These are phyloP conservation scores for Mystacornis crossleyi DNA, from an alignment of 2,113 vertebrate genomes.

Conservation along the genomic window DNA sequence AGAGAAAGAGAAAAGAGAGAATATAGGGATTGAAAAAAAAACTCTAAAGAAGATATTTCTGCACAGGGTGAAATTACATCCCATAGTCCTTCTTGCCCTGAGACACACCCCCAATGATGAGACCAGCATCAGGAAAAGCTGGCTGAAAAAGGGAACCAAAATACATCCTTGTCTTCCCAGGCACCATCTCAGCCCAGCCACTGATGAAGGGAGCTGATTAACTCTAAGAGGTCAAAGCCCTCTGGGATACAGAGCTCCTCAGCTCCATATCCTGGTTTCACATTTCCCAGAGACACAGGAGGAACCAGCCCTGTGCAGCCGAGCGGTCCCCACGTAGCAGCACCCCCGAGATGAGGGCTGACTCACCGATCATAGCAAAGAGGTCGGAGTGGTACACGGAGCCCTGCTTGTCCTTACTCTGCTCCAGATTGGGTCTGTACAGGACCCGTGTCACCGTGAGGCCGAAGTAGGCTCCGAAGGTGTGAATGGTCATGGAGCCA, in stretches of 20 bases:
- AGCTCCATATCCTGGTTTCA: background rate
- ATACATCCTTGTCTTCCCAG: background rate
- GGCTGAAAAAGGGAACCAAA: background rate
- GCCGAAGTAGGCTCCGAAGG: slow-evolving; percentile 94
- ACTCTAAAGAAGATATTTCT: background rate
- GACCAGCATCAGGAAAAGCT: background rate
- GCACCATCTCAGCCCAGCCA: background rate
- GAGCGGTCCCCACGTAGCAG: background rate
- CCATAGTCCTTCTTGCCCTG: fast-evolving
- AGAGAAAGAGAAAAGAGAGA: no score
- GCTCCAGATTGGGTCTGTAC: slow-evolving; percentile 86
- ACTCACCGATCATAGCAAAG: slow-evolving; percentile 95
- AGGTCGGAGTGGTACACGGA: slow-evolving; percentile 89
- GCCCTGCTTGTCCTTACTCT: slow-evolving; percentile 82
- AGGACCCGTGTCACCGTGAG: slow-evolving; percentile 89
- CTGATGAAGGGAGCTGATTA: background rate
- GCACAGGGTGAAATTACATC: background rate
- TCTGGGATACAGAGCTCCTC: background rate
- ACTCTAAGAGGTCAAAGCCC: background rate
- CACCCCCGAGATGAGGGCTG: background rate
- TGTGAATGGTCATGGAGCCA: slow-evolving; percentile 96
- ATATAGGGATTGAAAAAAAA: background rate
- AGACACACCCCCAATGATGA: fast-evolving
- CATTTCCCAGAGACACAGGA: background rate
- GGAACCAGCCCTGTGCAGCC: background rate